These are phyloP conservation scores for Phymatocera aterrima DNA, from an alignment of 2,888 invertebrate species.

Conservation along the genomic window DNA sequence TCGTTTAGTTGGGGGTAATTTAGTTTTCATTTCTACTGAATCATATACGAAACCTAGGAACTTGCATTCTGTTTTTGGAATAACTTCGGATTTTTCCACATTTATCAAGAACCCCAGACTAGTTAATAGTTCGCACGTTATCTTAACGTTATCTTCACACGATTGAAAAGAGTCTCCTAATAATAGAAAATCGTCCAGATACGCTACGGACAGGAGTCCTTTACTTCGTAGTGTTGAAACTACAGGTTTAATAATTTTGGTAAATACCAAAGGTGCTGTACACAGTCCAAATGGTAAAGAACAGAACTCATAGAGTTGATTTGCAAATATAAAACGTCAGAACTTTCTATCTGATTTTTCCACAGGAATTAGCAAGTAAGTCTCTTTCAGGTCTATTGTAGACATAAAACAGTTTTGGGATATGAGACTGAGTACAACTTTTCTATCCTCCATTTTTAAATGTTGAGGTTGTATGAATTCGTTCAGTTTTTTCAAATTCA, in stretches of 20 bases:
- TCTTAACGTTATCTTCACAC: not conserved
- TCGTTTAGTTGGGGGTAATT: not conserved
- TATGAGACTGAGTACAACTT: not conserved
- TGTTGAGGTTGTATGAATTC: not conserved
- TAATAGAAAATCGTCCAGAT: not conserved
- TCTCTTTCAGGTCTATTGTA: too few relatives aligned
- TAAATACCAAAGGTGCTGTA: not conserved
- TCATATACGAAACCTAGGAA: not conserved
- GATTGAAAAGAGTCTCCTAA: not conserved
- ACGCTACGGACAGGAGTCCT: not conserved
- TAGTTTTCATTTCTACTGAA: not conserved
- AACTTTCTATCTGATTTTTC: not conserved
- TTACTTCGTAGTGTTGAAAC: not conserved
- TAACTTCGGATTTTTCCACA: not conserved
- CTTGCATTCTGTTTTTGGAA: not conserved
- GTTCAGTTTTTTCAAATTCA: constrained; percentile 1
- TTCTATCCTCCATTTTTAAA: not conserved
- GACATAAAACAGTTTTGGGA: not conserved
- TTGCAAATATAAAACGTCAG: not conserved
- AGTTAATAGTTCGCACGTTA: not conserved
- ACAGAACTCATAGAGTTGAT: not conserved
- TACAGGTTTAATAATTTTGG: not conserved
- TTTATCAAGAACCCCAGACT: constrained; percentile 2
- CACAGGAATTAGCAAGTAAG: not conserved
- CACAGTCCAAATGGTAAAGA: not conserved